Evolutionary conservation across 2,797 vertebrate species (phyloP).

Genomic region (Melanotaenia nigrans): DNA sequence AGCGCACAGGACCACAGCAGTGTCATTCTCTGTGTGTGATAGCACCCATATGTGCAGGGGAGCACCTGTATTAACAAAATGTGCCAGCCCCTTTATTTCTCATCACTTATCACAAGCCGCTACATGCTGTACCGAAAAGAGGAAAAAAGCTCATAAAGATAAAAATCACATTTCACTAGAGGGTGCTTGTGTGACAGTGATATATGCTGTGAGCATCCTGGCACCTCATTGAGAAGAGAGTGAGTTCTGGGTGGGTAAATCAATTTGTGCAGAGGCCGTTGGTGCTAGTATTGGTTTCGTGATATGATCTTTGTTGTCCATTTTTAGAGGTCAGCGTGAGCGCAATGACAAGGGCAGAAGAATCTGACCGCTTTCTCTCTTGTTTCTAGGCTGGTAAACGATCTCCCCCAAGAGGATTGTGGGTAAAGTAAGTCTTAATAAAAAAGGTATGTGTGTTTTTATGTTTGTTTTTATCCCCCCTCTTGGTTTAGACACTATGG

Average conservation of each 20-base stretch:
- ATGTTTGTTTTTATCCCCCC: constrained; percentile 9
- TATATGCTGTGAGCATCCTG: constrained; percentile 71
- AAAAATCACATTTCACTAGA: constrained; percentile 82
- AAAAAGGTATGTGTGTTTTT: constrained; percentile 28
- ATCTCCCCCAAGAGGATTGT: constrained; percentile 66
- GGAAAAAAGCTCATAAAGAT: constrained; percentile 73
- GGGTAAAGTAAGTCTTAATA: constrained; percentile 55
- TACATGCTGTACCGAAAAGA: constrained; percentile 47
- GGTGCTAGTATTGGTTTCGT: constrained; percentile 70
- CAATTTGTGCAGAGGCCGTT: constrained; percentile 79
- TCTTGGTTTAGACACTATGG: constrained; percentile 45
- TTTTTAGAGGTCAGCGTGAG: constrained; percentile 76
- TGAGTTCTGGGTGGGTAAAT: constrained; percentile 80
- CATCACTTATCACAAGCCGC: constrained; percentile 68
- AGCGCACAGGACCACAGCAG: constrained; percentile 51
- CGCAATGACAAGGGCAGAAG: constrained; percentile 65
- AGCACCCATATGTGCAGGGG: constrained; percentile 58
- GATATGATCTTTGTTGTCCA: constrained; percentile 80
- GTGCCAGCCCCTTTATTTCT: constrained; percentile 60
- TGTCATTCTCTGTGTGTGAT: constrained; percentile 53
- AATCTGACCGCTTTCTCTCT: constrained; percentile 61
- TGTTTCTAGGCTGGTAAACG: constrained; percentile 47
- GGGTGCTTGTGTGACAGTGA: constrained; percentile 80
- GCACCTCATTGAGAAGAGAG: constrained; percentile 75
- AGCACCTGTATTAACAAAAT: constrained; percentile 69